These are phyloP conservation scores for Gulo gulo DNA, from an alignment of 2,113 vertebrate genomes.

Conservation along the genomic window DNA sequence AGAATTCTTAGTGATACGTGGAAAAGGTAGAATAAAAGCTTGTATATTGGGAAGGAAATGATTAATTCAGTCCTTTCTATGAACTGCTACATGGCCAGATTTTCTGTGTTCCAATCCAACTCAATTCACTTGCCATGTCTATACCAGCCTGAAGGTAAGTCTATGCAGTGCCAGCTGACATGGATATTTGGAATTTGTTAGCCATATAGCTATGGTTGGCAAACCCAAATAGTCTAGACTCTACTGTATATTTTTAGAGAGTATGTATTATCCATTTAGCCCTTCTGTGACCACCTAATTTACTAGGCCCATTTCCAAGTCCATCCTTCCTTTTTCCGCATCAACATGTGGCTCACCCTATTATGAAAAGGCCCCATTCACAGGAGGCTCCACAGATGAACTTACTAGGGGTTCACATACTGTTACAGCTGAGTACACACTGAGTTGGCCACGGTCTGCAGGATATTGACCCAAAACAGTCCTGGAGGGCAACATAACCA, in stretches of 20 bases:
- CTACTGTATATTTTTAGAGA: background rate
- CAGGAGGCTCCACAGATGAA: background rate
- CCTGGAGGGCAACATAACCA: background rate
- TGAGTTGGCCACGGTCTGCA: background rate
- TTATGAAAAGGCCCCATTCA: slow-evolving; percentile 7
- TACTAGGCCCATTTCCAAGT: background rate
- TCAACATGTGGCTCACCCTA: background rate
- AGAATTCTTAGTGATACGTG: background rate
- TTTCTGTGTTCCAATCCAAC: background rate
- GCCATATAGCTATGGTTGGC: background rate
- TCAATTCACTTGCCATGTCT: background rate
- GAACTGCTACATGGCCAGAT: background rate
- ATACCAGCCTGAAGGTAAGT: background rate
- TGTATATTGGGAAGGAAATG: background rate
- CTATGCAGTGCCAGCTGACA: background rate
- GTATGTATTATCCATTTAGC: background rate
- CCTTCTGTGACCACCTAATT: background rate
- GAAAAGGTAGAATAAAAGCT: background rate
- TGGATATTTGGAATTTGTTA: background rate
- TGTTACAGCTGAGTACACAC: background rate
- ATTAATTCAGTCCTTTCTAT: background rate
- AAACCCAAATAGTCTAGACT: background rate
- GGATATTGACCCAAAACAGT: background rate
- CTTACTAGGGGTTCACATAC: background rate
- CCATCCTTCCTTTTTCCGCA: background rate